Evolutionary conservation across 2,797 vertebrate genomes (phyloP), one percentile per base, ranked within the genome.

Genomic region (Sebastes vulpes): DNA sequence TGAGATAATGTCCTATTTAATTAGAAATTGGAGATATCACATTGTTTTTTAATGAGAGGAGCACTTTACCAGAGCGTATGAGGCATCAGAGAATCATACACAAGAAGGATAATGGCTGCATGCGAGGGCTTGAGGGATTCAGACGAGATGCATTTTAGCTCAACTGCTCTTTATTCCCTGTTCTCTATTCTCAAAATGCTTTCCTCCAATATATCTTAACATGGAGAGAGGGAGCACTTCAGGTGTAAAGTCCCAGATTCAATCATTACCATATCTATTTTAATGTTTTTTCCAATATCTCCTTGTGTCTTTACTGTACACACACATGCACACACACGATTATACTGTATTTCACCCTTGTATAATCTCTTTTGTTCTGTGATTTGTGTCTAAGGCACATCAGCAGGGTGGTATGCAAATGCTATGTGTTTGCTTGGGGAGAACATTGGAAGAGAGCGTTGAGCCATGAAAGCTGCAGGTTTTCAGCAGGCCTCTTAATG

Each of bases 1-100:
- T 93, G 94, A 96, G 96, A 97, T 97, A 97, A 96, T 97, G 97
- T 97, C 94, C 93, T 97, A 97, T 98, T 96, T 96, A 95, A 96
- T 96, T 98, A 97, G 96, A 97, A 97, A 96, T 96, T 92, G 96
- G 95, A 97, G 95, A 96, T 96, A 94, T 92, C 90, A 81, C 94
- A 94, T 96, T 94, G 95, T 95, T 95, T 95, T 95, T 95, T 96
- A 96, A 96, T 96, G 95, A 96, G 94, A 92, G 81, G 90, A 92
- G 84, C 92, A 93, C 93, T 95, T 96, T 95, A 90, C 81, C 88
- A 85, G 85, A 82, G 86, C 88, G 68, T 87, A 91, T 75, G 92
- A 94, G 93, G 89, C 90, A 90, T 94, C 89, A 52, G 92, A 89
- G 93, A 89, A 92, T 93, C 92, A 84, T 91, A 87, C 89, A 87